Evolutionary conservation across 2,797 vertebrate genomes (phyloP), one percentile per base, ranked within the genome.

Genomic region (Smutsia gigantea): DNA sequence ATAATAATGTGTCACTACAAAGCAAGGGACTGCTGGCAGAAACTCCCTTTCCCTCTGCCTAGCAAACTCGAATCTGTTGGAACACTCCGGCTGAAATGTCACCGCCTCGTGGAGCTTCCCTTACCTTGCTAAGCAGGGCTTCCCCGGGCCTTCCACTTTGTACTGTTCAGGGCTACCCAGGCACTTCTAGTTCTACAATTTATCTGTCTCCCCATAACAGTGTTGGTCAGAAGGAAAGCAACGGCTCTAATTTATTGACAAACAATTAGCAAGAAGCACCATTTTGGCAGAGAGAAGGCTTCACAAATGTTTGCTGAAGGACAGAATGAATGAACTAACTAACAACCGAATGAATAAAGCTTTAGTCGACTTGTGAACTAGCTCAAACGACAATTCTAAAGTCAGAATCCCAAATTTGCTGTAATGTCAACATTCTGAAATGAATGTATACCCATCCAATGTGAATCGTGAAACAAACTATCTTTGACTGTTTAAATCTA

Each of bases 401-500:
- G 87, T 61, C 51, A 46, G 39, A 69, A 81, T 74, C 71, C 57
- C n/a, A 66, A 42, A 85, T 37, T 81, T 69, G 66, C 83, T 71
- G 72, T 74, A 90, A 72, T 79, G 49, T 10, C 77, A 88, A 83
- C 34, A 74, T 94, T 82, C 31, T 49, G 69, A 94, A 90, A 87
- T 85, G 55, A 93, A 92, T 25, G 27, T 34, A 34, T 39, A 31
- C 3, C 31, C 27, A 9, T 8, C 68, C 71, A 57, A 10, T 8
- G 7, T 37, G 37, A 59, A 75, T 87, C 23, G 31, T 93, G 51
- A 95, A 88, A 94, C 57, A 78, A 53, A 51, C 14, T n/a, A 49
- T 94, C 82, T 53, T 57, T 25, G 77, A 88, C 18, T 84, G 31
- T 75, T 94, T 59, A 77, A 86, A 87, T 59, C 94, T 81, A n/a